Conservation (phyloP, 2,888 invertebrate species). For the Taenaris catops region DNA sequence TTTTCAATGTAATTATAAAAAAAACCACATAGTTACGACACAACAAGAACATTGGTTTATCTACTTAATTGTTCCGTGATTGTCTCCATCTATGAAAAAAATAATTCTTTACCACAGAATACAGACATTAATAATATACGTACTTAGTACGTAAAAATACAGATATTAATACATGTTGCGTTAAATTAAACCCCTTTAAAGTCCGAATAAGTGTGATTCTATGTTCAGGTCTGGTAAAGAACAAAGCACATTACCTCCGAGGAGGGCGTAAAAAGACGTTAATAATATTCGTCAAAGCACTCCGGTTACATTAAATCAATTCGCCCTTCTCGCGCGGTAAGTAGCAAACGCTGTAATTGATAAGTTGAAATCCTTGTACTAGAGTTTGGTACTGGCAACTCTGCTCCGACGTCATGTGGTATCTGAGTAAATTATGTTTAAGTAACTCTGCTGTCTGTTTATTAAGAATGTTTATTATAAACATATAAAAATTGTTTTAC, state of each 20-base stretch:
- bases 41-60: too few species aligned
- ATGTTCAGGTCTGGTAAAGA: constrained; percentile 71
- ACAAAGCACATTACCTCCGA: constrained; percentile 70
- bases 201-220: constrained; percentile 71
- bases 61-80: too few species aligned
- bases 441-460: constrained; percentile 9
- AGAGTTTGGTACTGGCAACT: constrained; percentile 63
- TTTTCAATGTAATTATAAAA: too few species aligned
- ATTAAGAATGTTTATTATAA: constrained; percentile 5
- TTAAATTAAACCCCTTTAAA: constrained; percentile 26
- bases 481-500: neutral
- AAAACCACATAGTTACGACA: too few species aligned
- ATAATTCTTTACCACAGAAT: too few species aligned
- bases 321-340: constrained; percentile 79
- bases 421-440: constrained; percentile 24
- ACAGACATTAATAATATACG: too few species aligned
- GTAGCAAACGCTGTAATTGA: constrained; percentile 80
- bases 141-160: too few species aligned
- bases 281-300: constrained; percentile 81
- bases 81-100: too few species aligned
- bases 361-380: constrained; percentile 80
- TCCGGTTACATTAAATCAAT: constrained; percentile 80
- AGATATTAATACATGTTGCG: too few species aligned
- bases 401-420: constrained; percentile 23
- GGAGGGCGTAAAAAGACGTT: constrained; percentile 77